Evolutionary conservation across 2,888 invertebrate genomes (phyloP), one percentile per base, ranked within the genome.

Genomic region (Phortica magna): DNA sequence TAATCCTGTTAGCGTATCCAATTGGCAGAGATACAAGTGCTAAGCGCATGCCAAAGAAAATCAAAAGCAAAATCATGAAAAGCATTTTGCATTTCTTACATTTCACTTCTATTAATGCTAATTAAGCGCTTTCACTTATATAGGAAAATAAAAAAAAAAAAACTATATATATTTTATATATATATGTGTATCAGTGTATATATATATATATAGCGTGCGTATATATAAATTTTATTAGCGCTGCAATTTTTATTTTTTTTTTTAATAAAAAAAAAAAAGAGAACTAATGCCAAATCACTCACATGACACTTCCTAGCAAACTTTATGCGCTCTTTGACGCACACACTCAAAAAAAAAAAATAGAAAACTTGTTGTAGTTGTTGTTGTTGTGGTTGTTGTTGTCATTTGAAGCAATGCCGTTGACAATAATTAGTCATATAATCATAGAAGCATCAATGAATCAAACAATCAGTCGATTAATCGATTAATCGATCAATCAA

Each of bases 401-500:
- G 55, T 55, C 22, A 19, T 59, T 31, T 31, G 3, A 31, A 31
- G 31, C 31, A 31, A 31, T 31, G 31, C 31, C 31, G 5, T 31
- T 31, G 31, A 31, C 31, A 31, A 31, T 31, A 31, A 31, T 65
- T 65, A 39, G 9, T 70, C n/a, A 17, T 70, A 17, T 4, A 31
- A 31, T 31, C 31, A 31, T 31, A 31, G 2, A 31, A 31, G 31
- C 31, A 31, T 31, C 31, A 31, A 31, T 31, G 3, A 31, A 31
- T 31, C 43, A 70, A 42, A 14, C 42, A 43, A 42, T 71, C 31
- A 19, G 53, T 22, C 53, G 10, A 17, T 70, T 55, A 43, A 42
- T 72, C 31, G 65, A 75, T n/a, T n/a, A 61, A 31, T 4, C 53
- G 61, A 70, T 79, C 84, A 84, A 85, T 90, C 90, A 90, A 90